Percentiles rank a stretch among this genome's conserved stretches.
Evolutionary conservation across 2,113 vertebrate species (phyloP).

Genomic region (Orthonyx spaldingii): DNA sequence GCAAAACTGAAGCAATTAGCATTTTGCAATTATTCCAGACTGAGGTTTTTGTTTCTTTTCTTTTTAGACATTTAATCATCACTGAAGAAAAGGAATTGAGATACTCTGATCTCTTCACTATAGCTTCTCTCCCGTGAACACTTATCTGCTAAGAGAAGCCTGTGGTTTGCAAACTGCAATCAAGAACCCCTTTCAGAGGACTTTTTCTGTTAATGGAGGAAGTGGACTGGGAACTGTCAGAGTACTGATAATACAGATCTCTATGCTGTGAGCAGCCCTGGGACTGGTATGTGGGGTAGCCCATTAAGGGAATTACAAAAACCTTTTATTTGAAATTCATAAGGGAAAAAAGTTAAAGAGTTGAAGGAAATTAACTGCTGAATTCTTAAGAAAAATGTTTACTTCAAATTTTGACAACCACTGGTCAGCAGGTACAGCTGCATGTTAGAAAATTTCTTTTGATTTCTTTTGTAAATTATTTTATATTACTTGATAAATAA

Average conservation of each 20-base stretch:
- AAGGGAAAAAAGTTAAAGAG: neutral
- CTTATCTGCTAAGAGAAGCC: neutral
- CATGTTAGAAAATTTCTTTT: neutral
- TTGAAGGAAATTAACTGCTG: neutral
- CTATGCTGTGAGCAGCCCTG: neutral
- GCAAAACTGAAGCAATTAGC: neutral
- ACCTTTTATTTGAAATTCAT: neutral
- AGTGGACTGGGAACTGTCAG: neutral
- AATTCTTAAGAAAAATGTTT: neutral
- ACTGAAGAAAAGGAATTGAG: slow-evolving; percentile 19
- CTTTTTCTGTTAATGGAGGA: neutral
- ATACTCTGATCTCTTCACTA: neutral
- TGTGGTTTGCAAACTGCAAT: neutral
- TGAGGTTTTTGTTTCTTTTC: neutral
- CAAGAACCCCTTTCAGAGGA: neutral
- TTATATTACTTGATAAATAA: neutral
- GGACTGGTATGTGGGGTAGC: neutral
- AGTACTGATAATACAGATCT: neutral
- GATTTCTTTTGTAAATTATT: neutral
- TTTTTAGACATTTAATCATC: slow-evolving; percentile 36
- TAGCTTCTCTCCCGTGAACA: neutral
- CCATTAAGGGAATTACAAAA: neutral
- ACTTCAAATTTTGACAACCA: neutral
- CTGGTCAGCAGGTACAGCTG: neutral
- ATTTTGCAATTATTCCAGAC: neutral